Base-by-base conservation (phyloP, 2,888 invertebrate species). In the Dynastes grantii region DNA sequence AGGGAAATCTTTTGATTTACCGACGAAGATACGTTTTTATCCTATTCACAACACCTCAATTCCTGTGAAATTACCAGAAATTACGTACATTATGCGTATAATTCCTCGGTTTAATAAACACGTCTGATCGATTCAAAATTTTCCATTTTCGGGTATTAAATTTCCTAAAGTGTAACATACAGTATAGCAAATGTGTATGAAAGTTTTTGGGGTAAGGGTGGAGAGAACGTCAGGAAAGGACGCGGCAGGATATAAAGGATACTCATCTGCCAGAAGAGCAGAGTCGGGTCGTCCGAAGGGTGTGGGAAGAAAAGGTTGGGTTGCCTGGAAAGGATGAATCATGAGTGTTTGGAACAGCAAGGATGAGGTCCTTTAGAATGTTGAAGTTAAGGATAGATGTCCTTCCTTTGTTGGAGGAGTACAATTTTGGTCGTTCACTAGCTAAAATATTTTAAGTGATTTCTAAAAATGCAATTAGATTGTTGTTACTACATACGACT, bases 281-380 rank as follows among this genome's bases (percentile, higher is more conserved):
- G 83, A 83, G 84, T 84, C 83, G 84, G 83, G 84, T 85, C 83
- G 81, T 84, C 82, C 83, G 84, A 84, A 84, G 86, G 85, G 84
- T 85, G 85, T 71, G 77, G 75, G 79, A 53, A 53, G 84, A 85
- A 85, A 87, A 85, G 87, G 87, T 85, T 85, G 85, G 84, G 83
- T 84, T 58, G 58, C 67, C 85, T 84, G 84, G 85, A 87, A 87
- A 86, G 87, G 87, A 87, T 87, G 87, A 87, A 87, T 87, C 87
- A 87, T 87, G 87, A 85, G 86, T 84, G 86, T 85, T 85, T 81
- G 86, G 85, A 85, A 83, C 84, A 85, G 85, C 84, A 83, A 84
- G 87, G 87, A 86, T 87, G 86, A 87, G 87, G 85, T 85, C 86
- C 87, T 85, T 85, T 84, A 82, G 83, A 84, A 83, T 82, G 82